Evolutionary conservation across 2,797 vertebrate genomes (phyloP), one percentile per base, ranked within the genome.

Genomic region (Morelia viridis): DNA sequence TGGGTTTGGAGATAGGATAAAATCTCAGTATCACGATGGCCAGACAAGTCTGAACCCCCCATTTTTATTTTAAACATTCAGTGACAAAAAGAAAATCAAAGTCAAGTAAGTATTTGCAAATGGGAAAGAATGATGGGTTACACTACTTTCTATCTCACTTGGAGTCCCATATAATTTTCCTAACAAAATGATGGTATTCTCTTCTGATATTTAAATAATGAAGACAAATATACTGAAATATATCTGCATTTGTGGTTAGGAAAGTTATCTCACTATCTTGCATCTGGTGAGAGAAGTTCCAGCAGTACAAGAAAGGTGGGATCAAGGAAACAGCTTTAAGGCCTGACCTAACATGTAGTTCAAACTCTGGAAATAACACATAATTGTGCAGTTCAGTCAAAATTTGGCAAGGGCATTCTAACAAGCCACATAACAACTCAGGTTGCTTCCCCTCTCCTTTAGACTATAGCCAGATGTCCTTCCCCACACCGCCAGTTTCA

Each of bases 131-230:
- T 28, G 56, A 5, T 19, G 57, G 41, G 35, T n/a, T 71, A 50
- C 13, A 5, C 57, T 57, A 31, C 4, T 28, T 15, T 68, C 10
- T n/a, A 26, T 41, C 17, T 41, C 24, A 19, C 26, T n/a, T 46
- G 56, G 22, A 46, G 24, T 71, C 24, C 41, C 84, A 76, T 24
- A 90, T 0, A 17, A 50, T 60, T 65, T 57, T 31, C 26, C n/a
- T 85, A 64, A 56, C 17, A 85, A 56, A n/a, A 87, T 58, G 6
- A 2, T 28, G 28, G 15, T 24, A 41, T 87, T 65, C 35, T 41
- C 56, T 61, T 46, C 90, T n/a, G 64, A 24, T 41, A 76, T 46
- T 92, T 83, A 83, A 88, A 92, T 84, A 89, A 88, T 5, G 28
- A 56, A n/a, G 13, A 31, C 57, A n/a, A 76, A n/a, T 71, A 31